Evolutionary conservation across 1,140 invertebrate genomes (phyloP).

Genomic region (Pogonus chalceus): DNA sequence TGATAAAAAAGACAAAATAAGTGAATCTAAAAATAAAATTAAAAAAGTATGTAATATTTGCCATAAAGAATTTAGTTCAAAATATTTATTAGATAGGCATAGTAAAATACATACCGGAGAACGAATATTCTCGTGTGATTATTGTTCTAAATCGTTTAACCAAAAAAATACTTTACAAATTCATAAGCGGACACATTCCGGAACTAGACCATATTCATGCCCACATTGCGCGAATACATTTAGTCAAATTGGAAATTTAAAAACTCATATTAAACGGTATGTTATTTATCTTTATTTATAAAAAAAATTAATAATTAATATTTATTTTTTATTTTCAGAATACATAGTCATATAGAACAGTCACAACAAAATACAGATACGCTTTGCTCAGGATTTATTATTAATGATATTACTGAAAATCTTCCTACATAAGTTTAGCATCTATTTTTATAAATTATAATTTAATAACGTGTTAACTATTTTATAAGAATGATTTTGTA

Average conservation of each 20-base stretch:
- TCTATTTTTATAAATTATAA: too few species aligned
- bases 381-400: too few species aligned
- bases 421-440: too few species aligned
- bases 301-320: background rate
- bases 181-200: slow-evolving; percentile 65
- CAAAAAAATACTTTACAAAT: slow-evolving; percentile 48
- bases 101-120: slow-evolving; percentile 23
- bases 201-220: slow-evolving; percentile 51
- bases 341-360: too few species aligned
- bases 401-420: too few species aligned
- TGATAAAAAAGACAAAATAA: background rate
- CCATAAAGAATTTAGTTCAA: slow-evolving; percentile 25
- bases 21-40: background rate
- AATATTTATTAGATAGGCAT: slow-evolving; percentile 28
- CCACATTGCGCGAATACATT: slow-evolving; percentile 41
- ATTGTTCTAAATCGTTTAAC: slow-evolving; percentile 43
- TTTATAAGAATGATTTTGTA: too few species aligned
- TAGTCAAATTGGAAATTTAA: slow-evolving; percentile 21
- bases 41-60: slow-evolving; percentile 25
- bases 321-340: background rate
- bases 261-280: slow-evolving; percentile 31
- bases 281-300: slow-evolving; percentile 7
- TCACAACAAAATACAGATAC: too few species aligned
- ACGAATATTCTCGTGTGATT: slow-evolving; percentile 34
- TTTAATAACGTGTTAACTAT: too few species aligned